Base-by-base conservation (phyloP, 1,140 invertebrate species). In the Cydia amplana region DNA sequence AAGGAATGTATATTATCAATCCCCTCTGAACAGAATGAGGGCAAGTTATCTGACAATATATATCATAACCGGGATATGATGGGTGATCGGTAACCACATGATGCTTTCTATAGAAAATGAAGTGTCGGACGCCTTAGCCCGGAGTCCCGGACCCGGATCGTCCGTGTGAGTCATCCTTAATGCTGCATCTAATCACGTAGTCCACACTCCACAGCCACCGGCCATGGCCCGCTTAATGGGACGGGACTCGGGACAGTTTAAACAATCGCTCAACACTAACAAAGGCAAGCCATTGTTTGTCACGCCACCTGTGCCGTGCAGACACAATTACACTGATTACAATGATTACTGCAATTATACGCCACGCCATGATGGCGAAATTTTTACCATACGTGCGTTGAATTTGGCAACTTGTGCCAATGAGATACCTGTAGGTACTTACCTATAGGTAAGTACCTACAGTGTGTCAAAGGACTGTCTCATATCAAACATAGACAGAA, bases 181-280 rank as follows among this genome's bases (percentile, higher is more conserved):
- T 23, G 55, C 55, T 7, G 20, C 16, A 23, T 60, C 55, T 23
- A 60, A 10, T 10, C 6, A 23, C 9, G 20, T 23, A 23, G 32
- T 70, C 65, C 32, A 36, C n/a, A 23, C n/a, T 70, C 65, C 32
- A 36, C n/a, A 4, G n/a, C 3, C 18, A n/a, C 40, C n/a, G 72
- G 46, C 73, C 73, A 18, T 74, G 73, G 73, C 73, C 51, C 51
- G 49, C 51, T 55, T 74, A 63, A 74, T 74, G 73, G 49, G 73
- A 74, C 32, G 7, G 18, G 36, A 60, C 46, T 63, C 32, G 7
- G 18, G 36, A 60, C 46, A 74, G 51, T 55, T 70, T 70, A 70
- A 70, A 70, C 65, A 70, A 70, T 63, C 25, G 25, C 28, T 55
- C 43, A 63, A 74, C 23, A 55, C 51, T 49, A 74, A 74, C 73